phyloP scores from a whole-genome alignment of 2,888 invertebrate species.

The Apantesis nais region DNA sequence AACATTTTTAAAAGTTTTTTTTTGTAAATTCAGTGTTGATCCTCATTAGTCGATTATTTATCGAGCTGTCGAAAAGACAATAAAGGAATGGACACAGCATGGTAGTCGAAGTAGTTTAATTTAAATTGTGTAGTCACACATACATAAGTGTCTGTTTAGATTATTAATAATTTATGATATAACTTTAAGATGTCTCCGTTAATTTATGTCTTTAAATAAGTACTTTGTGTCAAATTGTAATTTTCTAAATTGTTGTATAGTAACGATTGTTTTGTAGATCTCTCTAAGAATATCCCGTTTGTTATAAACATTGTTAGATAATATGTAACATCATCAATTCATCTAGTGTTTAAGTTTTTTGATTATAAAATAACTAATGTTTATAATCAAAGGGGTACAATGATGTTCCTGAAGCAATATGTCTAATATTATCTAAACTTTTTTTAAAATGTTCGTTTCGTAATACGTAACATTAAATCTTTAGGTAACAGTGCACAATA shows the following conservation, averaged over 20 bases:
- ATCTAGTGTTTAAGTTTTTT: constrained; percentile 1
- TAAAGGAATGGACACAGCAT: background rate
- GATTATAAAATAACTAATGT: constrained; percentile 11
- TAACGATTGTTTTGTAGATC: constrained; percentile 41
- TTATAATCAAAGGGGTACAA: constrained; percentile 33
- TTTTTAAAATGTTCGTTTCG: constrained; percentile 28
- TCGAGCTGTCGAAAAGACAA: background rate
- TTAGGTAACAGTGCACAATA: constrained; percentile 30
- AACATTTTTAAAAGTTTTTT: too few species aligned
- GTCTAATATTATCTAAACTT: constrained; percentile 32
- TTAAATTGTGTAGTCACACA: background rate
- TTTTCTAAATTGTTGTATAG: constrained; percentile 30
- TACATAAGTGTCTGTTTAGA: constrained; percentile 4
- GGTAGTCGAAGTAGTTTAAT: background rate
- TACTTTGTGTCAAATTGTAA: constrained; percentile 39
- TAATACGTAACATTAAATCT: constrained; percentile 37
- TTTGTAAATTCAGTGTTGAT: background rate
- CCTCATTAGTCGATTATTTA: background rate
- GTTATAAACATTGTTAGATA: constrained; percentile 24
- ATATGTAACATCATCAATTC: constrained; percentile 1
- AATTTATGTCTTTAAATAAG: background rate
- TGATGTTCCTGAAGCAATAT: constrained; percentile 49
- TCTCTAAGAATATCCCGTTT: constrained; percentile 41
- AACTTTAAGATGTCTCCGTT: constrained; percentile 21
- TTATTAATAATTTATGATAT: constrained; percentile 32